Evolutionary conservation across 2,113 vertebrate species (phyloP), one percentile per base, ranked within the genome.

Genomic region (Menidia beryllina): DNA sequence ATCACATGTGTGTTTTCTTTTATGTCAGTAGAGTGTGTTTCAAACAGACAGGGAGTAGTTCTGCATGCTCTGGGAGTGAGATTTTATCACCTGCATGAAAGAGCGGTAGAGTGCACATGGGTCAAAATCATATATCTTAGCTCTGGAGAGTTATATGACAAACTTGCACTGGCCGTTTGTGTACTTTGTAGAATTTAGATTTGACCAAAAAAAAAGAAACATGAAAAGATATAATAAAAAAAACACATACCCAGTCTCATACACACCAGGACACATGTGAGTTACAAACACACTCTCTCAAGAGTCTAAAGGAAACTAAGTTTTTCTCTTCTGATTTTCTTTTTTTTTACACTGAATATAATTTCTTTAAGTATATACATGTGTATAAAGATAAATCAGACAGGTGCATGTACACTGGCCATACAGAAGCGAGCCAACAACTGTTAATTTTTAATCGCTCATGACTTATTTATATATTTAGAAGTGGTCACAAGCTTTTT

Each of bases 41-140:
- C 54, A 56, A 41, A 43, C 25, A 21, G 84, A 82, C 83, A 75
- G 68, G 0, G 62, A 65, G 51, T 69, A 30, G 77, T 50, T 26
- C 77, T 14, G 72, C 62, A 54, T 69, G 52, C 39, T 25, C 54
- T 60, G 82, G 60, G 49, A 67, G 75, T 61, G 34, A 79, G 77
- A 84, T 87, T 89, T 77, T 88, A 85, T 85, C 79, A 87, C 82
- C 84, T 91, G 75, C 43, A 43, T 87, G 83, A 72, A 86, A 86
- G 75, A 68, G 52, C 17, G 69, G 72, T 69, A 78, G 71, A 85
- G 84, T 56, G 65, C 72, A 82, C 85, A 86, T 26, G 3, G 43
- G 26, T 26, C 57, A 43, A 25, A 54, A 30, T 50, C 84, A 88
- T 82, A 57, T 67, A 82, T 81, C 76, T 83, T 45, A 26, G 61